Evolutionary conservation across 2,888 invertebrate species (phyloP).

Genomic region (Synergus umbraculus): DNA sequence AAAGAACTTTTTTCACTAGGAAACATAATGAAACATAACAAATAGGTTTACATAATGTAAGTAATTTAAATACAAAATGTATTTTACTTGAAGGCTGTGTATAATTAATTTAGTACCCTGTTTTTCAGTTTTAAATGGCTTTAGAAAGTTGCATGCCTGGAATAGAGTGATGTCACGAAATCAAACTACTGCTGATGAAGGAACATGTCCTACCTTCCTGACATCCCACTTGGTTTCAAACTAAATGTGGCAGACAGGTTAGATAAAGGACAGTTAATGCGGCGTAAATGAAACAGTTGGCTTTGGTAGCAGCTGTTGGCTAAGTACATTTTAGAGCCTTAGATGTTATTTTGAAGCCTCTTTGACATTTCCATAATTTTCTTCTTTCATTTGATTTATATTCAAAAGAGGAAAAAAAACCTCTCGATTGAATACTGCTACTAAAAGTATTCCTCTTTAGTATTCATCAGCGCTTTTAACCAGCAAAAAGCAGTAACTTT

Average conservation of each 20-base stretch:
- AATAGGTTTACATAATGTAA: too few species aligned
- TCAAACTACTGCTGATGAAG: conserved; percentile 36
- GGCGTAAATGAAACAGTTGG: background rate
- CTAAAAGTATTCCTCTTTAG: background rate
- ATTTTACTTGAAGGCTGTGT: background rate
- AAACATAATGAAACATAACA: background rate
- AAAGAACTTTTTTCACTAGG: background rate
- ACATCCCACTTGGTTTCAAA: conserved; percentile 4
- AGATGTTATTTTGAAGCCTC: background rate
- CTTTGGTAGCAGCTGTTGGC: background rate
- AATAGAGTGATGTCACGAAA: background rate
- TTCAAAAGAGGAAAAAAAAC: background rate
- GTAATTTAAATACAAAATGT: background rate
- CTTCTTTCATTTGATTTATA: background rate
- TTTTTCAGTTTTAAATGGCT: background rate
- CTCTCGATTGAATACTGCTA: background rate
- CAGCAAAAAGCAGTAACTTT: background rate
- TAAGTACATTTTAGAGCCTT: background rate
- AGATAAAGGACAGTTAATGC: background rate
- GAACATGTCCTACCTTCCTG: conserved; percentile 8
- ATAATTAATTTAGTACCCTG: background rate
- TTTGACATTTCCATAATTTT: background rate
- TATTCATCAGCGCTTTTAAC: background rate
- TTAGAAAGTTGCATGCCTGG: conserved; percentile 24
- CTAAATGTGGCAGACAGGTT: conserved; percentile 23